Evolutionary conservation across 2,113 vertebrate genomes (phyloP).

Genomic region (Hemicordylus capensis): DNA sequence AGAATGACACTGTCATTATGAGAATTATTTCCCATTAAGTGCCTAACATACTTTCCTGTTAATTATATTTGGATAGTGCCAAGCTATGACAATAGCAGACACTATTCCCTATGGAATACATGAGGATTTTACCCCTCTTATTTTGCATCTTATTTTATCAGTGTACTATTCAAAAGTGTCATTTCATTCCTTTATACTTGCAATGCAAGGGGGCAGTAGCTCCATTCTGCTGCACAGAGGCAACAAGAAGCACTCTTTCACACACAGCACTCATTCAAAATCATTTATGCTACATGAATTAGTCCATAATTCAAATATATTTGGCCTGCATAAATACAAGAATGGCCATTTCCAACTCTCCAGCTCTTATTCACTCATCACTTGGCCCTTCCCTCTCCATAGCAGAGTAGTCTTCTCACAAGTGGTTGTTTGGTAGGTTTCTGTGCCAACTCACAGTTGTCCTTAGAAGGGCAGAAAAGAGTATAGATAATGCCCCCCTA

Average conservation of each 20-base stretch:
- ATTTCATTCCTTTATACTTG: neutral
- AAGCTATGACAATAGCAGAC: neutral
- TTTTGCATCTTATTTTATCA: too few species aligned
- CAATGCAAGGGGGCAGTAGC: neutral
- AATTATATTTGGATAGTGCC: neutral
- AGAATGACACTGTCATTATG: neutral
- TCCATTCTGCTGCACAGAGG: neutral
- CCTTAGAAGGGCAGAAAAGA: conserved; percentile 64
- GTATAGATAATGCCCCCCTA: conserved; percentile 49
- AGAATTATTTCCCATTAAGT: neutral
- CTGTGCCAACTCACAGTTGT: conserved; percentile 59
- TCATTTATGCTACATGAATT: conserved; percentile 13
- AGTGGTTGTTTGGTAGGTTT: conserved; percentile 36
- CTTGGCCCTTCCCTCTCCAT: conserved; percentile 38
- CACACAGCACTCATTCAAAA: neutral
- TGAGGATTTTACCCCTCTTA: too few species aligned
- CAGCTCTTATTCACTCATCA: conserved; percentile 33
- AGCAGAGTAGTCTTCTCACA: conserved; percentile 60
- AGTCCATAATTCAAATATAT: conserved; percentile 8
- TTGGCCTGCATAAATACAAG: neutral
- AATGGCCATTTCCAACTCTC: neutral
- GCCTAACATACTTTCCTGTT: neutral
- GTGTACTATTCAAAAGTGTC: neutral
- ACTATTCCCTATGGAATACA: neutral
- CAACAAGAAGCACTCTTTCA: neutral